Evolutionary conservation across 2,797 vertebrate species (phyloP), one percentile per base, ranked within the genome.

Genomic region (Trichosurus vulpecula): DNA sequence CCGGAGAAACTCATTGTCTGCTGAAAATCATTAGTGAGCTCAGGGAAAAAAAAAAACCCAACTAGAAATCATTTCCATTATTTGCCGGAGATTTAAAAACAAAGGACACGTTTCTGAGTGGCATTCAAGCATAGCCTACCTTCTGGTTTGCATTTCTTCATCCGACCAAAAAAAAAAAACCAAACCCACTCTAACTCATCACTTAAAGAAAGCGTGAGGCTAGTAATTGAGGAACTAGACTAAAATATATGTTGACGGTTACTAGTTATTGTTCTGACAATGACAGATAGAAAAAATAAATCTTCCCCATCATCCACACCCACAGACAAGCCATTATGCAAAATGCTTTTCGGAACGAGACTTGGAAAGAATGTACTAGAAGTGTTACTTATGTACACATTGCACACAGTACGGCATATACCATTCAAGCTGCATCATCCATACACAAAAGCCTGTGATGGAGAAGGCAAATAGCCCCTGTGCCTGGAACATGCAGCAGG

Each of bases 1-100:
- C 92, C 97, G 91, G 35, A 57, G 92, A 95, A 96, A 97, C 97
- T 97, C 98, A 98, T 98, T 97, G 97, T 97, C 95, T 97, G 90
- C 94, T 93, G 87, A 95, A 96, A 93, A 87, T 93, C 61, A 8
- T 94, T 91, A 89, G 92, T 14, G 57, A 97, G 93, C 93, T 94
- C 91, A 61, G 92, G 22, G 90, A 41, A 27, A 93, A 90, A 97
- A 66, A 55, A 56, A 55, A 55, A 14, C 8, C 97, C 96, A 96
- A 97, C 97, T 96, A 95, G 96, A 55, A 90, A 57, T 93, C 92
- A 58, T 94, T 95, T 95, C 96, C 22, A 87, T 51, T 87, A 87
- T 87, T 87, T 87, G 51, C 47, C 19, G 22, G 41, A 87, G 94
- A 56, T 52, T 90, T 94, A 92, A 92, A 94, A 90, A 94, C 92